These are phyloP conservation scores for Agriopis marginaria DNA, from an alignment of 2,888 invertebrate genomes.

Conservation along the genomic window DNA sequence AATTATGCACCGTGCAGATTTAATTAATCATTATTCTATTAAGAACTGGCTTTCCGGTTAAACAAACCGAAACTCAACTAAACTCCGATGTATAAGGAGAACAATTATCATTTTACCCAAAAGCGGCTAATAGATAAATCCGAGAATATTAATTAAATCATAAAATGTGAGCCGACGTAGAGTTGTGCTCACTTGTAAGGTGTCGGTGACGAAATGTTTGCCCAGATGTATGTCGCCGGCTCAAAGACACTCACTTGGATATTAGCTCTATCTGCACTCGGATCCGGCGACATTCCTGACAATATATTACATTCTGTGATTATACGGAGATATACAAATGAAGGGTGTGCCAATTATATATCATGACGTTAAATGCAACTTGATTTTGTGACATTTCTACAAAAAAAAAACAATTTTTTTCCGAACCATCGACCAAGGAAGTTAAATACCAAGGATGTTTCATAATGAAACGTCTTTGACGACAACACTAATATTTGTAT, in stretches of 20 bases:
- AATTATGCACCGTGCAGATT: slow-evolving; percentile 31
- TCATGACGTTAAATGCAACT: neutral
- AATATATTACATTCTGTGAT: slow-evolving; percentile 11
- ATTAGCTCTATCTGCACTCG: slow-evolving; percentile 19
- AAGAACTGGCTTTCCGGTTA: slow-evolving; percentile 13
- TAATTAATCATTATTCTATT: slow-evolving; percentile 31
- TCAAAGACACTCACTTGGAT: slow-evolving; percentile 12
- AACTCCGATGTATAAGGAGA: slow-evolving; percentile 19
- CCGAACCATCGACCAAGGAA: no score
- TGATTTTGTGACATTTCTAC: neutral
- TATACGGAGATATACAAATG: slow-evolving; percentile 1
- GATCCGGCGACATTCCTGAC: slow-evolving; percentile 26
- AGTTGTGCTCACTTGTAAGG: neutral
- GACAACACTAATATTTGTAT: no score
- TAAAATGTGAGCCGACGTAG: slow-evolving; percentile 13
- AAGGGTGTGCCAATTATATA: neutral
- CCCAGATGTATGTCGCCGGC: slow-evolving; percentile 29
- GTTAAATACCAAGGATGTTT: no score
- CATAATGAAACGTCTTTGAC: no score
- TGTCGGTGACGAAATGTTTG: slow-evolving; percentile 36
- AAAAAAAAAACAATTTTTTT: no score
- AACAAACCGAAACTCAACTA: slow-evolving; percentile 20
- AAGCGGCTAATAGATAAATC: slow-evolving; percentile 36
- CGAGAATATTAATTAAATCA: slow-evolving; percentile 33
- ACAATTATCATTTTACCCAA: slow-evolving; percentile 19